Base-by-base conservation (phyloP, 2,797 vertebrate species). In the Pantherophis alleghaniensis region DNA sequence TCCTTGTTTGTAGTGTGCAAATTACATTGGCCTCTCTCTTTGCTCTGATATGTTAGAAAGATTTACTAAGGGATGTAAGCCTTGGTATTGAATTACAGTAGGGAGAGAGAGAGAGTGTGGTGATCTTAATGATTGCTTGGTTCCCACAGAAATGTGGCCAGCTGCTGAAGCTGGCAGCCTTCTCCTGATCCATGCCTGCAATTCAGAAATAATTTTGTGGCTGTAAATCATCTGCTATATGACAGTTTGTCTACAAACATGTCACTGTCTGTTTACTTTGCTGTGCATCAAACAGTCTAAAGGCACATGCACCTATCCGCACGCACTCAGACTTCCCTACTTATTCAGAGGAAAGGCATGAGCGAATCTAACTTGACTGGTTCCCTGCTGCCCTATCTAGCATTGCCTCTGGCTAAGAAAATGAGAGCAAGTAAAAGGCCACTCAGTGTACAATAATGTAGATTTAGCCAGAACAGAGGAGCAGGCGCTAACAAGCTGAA, bases 201-300 rank as follows among this genome's bases (percentile, higher is more conserved):
- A 96, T 96, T 97, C 96, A 96, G 96, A 97, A 97, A 95, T 96
- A 96, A 97, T 98, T 83, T 97, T 97, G 94, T 95, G 95, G 94
- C 96, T 66, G 90, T 95, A 94, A 97, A 97, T 97, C 97, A 97
- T 96, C 61, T 94, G 94, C 93, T 96, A 37, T 96, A 96, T 97
- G 97, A 97, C 95, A 97, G 96, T 97, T 97, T 97, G 96, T 97
- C 96, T 97, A 97, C 96, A 98, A 97, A 97, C 97, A 98, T 97
- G 96, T 98, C 97, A 97, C 94, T 97, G 91, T 96, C 96, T 97
- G 95, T 97, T 98, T 98, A 96, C 94, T 95, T 97, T 95, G 94
- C 92, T 7, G 4, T 95, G 94, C 96, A 95, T 96, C 97, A 96
- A 95, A 96, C 96, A 95, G 96, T 98, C 97, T 97, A 96, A 95